Conservation (phyloP, 2,113 vertebrate species). For the Sterrhoptilus dennistouni region DNA sequence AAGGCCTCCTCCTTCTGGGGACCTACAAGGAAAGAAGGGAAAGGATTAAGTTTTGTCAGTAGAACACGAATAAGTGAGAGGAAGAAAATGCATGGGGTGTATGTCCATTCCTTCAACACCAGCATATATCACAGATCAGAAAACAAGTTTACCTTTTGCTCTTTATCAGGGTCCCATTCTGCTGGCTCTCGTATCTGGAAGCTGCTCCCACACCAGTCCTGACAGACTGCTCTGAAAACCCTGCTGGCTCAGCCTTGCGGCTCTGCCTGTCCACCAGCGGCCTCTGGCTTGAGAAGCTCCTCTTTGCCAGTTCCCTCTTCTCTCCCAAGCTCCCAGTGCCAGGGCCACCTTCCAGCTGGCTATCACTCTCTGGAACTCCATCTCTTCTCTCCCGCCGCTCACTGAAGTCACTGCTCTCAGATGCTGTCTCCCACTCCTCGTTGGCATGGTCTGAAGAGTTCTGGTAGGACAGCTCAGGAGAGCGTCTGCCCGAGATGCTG, state of each 20-base stretch:
- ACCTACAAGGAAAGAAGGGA: slow-evolving; percentile 45
- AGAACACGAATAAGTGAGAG: rapidly evolving
- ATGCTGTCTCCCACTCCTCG: slow-evolving; percentile 96
- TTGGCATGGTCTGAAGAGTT: slow-evolving; percentile 81
- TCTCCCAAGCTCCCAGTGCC: slow-evolving; percentile 78
- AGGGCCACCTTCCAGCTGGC: slow-evolving; percentile 75
- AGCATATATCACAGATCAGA: rapidly evolving
- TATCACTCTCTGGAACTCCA: slow-evolving; percentile 71
- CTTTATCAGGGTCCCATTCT: slow-evolving; percentile 81
- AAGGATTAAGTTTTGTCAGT: background rate
- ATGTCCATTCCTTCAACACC: background rate
- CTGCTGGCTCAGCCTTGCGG: slow-evolving; percentile 86
- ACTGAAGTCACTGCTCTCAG: slow-evolving; percentile 93
- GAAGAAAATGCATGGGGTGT: rapidly evolving
- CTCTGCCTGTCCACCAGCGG: slow-evolving; percentile 91
- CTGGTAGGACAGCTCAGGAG: slow-evolving; percentile 78
- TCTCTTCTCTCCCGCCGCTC: slow-evolving; percentile 86
- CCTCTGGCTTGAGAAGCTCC: slow-evolving; percentile 97
- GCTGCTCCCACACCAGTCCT: slow-evolving; percentile 75
- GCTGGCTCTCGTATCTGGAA: slow-evolving; percentile 84
- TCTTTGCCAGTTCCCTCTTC: slow-evolving; percentile 93
- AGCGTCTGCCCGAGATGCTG: slow-evolving; percentile 67
- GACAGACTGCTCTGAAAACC: slow-evolving; percentile 79
- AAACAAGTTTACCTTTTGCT: slow-evolving; percentile 82
- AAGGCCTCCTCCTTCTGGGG: slow-evolving; percentile 77